Evolutionary conservation across 2,113 vertebrate genomes (phyloP).

Genomic region (Ibidorhyncha struthersii): DNA sequence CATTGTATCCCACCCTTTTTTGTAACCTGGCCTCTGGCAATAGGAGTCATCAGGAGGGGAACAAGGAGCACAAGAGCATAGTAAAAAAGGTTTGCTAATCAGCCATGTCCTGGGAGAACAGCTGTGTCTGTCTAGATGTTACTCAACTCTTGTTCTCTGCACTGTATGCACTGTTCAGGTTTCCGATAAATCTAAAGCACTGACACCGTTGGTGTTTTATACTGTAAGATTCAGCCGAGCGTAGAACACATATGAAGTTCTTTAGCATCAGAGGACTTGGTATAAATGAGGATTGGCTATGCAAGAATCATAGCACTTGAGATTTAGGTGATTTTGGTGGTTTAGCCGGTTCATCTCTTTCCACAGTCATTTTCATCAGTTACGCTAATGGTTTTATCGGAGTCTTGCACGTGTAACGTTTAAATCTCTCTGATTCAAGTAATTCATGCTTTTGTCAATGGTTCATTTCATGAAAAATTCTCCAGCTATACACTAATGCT

Average conservation of each 20-base stretch:
- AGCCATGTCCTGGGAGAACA: not conserved
- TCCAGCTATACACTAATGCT: not conserved
- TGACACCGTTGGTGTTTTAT: not conserved
- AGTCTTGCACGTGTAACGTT: not conserved
- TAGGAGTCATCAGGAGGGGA: not conserved
- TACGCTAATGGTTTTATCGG: not conserved
- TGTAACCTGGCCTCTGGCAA: not conserved
- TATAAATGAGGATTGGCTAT: not conserved
- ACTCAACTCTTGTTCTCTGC: not conserved
- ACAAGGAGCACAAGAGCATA: not conserved
- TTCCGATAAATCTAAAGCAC: not conserved
- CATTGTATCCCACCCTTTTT: not conserved
- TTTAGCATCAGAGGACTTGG: not conserved
- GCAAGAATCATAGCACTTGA: not conserved
- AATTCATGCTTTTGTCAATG: not conserved
- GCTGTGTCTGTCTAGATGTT: not conserved
- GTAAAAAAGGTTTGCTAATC: not conserved
- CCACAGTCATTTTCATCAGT: not conserved
- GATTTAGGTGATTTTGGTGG: not conserved
- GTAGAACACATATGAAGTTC: not conserved
- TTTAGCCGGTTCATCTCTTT: constrained; percentile 13
- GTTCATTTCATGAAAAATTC: not conserved
- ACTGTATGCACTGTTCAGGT: not conserved
- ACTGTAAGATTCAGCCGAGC: not conserved
- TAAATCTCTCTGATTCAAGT: not conserved